Percentiles rank a stretch among this genome's conserved stretches.
phyloP scores from a whole-genome alignment of 2,888 invertebrate species.

The Tinea pellionella region DNA sequence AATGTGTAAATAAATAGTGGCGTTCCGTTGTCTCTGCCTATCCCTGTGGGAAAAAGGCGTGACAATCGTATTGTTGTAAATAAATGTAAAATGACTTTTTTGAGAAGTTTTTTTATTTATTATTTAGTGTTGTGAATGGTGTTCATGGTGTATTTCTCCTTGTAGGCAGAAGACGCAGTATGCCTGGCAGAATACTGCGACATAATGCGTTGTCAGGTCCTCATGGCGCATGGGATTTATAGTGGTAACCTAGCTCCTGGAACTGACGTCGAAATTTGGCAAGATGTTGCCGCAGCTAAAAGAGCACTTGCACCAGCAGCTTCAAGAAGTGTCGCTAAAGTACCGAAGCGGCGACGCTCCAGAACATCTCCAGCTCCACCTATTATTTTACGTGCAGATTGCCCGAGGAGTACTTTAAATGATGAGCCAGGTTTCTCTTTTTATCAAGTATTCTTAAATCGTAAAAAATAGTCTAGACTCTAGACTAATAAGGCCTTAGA shows the following conservation, averaged over 20 bases:
- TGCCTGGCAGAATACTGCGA: conserved; percentile 96
- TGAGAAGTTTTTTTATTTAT: too few relatives aligned
- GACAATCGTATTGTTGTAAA: too few relatives aligned
- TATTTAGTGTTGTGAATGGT: too few relatives aligned
- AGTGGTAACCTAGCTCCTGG: conserved; percentile 74
- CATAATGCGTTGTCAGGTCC: conserved; percentile 93
- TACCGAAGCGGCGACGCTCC: conserved; percentile 36
- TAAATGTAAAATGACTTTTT: too few relatives aligned
- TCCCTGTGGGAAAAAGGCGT: too few relatives aligned
- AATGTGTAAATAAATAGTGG: too few relatives aligned
- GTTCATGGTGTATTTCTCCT: too few relatives aligned
- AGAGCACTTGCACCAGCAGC: conserved; percentile 72
- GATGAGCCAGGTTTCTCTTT: conserved; percentile 30
- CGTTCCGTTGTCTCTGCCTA: too few relatives aligned
- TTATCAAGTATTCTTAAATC: neutral
- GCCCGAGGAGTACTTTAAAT: conserved; percentile 38
- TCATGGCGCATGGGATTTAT: conserved; percentile 78
- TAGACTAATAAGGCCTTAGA: too few relatives aligned
- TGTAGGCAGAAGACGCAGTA: conserved; percentile 89
- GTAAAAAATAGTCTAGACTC: too few relatives aligned
- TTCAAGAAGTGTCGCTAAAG: conserved; percentile 59
- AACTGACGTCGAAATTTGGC: conserved; percentile 88
- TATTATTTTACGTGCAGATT: conserved; percentile 29
- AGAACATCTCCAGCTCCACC: conserved; percentile 25
- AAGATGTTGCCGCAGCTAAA: conserved; percentile 77